These are phyloP conservation scores for Tonatia bakeri DNA, from an alignment of 2,113 vertebrate genomes.

Conservation along the genomic window DNA sequence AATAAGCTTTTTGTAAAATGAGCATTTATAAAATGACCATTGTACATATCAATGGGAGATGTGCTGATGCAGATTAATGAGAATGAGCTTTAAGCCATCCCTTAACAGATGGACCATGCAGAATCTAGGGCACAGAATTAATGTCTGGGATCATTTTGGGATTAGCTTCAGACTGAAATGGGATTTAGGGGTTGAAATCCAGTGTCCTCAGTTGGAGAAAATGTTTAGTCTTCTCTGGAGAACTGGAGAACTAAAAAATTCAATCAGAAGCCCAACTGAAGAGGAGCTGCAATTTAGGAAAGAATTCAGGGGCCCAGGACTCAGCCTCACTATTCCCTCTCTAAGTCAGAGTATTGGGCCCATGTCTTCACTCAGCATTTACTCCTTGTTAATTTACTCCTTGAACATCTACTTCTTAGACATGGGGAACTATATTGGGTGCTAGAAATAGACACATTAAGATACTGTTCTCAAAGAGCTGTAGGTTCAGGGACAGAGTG, in stretches of 20 bases:
- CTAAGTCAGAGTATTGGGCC: neutral
- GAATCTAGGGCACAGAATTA: too few relatives aligned
- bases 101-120: neutral
- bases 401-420: neutral
- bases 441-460: neutral
- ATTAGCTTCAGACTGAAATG: neutral
- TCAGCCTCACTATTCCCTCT: neutral
- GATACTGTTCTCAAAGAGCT: neutral
- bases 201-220: neutral
- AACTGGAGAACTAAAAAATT: neutral
- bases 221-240: neutral
- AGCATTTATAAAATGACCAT: neutral
- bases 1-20: too few relatives aligned
- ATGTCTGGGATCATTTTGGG: neutral
- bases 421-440: neutral
- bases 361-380: neutral
- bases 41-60: neutral
- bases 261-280: neutral
- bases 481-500: neutral
- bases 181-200: neutral
- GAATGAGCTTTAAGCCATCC: too few relatives aligned
- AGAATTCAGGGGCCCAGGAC: neutral
- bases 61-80: neutral
- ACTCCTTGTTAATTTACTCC: neutral
- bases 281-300: neutral